Base-by-base conservation (phyloP, 1,140 invertebrate species). In the Pachyrhynchus sulphureomaculatus region DNA sequence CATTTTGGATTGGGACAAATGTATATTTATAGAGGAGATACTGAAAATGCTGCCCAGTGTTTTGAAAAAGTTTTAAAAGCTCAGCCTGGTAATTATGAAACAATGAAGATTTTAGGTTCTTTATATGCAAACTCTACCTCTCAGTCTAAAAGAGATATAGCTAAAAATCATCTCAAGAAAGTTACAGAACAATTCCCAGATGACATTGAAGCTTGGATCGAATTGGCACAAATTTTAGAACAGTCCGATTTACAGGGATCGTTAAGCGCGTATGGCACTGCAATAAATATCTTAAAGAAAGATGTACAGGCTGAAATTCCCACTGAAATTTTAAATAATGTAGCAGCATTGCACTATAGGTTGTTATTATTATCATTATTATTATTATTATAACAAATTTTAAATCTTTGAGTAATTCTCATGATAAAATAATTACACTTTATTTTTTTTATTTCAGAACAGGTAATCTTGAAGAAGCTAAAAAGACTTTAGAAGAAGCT, bases 191-290 rank as follows among this genome's bases (percentile, higher is more conserved):
- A 97, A 76, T 96, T 95, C 77, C 93, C 95, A 0, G 96, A 99
- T 70, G 97, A 99, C 78, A 92, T 99, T 2, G 98, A 99, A 76
- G 96, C 96, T 1, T 98, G 97, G 94, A 99, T 99, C 65, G 97
- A 99, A 78, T 79, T 99, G 42, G 97, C 96, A 0, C 96, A 99
- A 79, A 98, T 99, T 72, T 81, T 99, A 29, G 96, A 99, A 73
- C 93, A 97, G 72, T 90, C 88, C 70, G 96, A 99, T 84, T 81
- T 96, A 23, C 89, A 90, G 77, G 86, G 84, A 18, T 86, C 96
- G 1, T 76, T 99, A 12, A 88, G 90, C 70, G 95, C 96, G 0
- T 99, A 99, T 75, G 90, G 87, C 41, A 98, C 91, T 33, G 95
- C 96, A 2, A 96, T 93, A 24, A 89, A 89, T 67, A 94, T 99